Evolutionary conservation across 2,797 vertebrate species (phyloP).

Genomic region (Malurus leucopterus): DNA sequence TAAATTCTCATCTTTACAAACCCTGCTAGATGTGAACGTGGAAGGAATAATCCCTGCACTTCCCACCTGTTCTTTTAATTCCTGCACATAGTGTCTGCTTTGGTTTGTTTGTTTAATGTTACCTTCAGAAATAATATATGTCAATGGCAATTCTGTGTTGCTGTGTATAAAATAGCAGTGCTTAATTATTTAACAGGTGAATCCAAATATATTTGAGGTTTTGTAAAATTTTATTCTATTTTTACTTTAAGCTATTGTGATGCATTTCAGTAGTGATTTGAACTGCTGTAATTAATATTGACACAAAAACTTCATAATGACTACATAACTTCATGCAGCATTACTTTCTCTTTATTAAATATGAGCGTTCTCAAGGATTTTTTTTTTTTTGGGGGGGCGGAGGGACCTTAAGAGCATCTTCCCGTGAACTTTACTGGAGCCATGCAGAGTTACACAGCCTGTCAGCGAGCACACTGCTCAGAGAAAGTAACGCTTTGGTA

Average conservation of each 20-base stretch:
- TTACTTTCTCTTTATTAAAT: neutral
- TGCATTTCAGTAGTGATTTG: neutral
- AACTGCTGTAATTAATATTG: neutral
- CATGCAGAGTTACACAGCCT: neutral
- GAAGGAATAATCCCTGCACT: neutral
- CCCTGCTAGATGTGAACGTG: neutral
- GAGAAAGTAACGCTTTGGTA: neutral
- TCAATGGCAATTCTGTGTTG: neutral
- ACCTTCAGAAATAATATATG: neutral
- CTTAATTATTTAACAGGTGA: neutral
- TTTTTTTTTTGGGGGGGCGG: neutral
- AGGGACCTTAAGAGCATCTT: neutral
- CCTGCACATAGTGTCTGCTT: neutral
- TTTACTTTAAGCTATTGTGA: neutral
- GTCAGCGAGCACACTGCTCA: fast-evolving
- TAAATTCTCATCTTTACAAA: neutral
- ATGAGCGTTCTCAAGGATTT: neutral
- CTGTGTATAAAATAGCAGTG: neutral
- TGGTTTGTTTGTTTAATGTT: neutral
- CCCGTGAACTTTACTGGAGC: neutral
- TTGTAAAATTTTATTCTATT: fast-evolving
- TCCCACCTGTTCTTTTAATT: neutral
- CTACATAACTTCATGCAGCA: neutral
- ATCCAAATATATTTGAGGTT: neutral
- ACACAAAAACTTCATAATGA: neutral